A percentile compares a stretch with the other conserved stretches of the same genome.
Conservation (phyloP, 2,888 invertebrate genomes). For the Oxyscelio sp. region DNA sequence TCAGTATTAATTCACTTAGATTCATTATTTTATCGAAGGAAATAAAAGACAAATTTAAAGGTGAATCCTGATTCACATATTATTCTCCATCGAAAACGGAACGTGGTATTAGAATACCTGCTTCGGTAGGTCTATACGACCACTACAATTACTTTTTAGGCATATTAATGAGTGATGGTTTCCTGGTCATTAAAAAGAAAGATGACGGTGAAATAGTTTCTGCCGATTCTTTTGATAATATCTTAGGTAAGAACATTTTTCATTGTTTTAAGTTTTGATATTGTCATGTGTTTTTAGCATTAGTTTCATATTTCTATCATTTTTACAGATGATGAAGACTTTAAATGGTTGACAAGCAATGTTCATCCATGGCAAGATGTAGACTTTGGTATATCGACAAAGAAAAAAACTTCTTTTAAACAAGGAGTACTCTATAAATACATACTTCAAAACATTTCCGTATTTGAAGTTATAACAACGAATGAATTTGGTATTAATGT, state of each 20-base stretch:
- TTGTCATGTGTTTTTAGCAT: too few species aligned
- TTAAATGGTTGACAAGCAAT: background rate
- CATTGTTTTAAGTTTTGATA: too few species aligned
- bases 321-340: background rate
- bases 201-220: too few species aligned
- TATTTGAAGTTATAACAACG: background rate
- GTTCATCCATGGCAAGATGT: constrained; percentile 12
- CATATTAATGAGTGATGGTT: background rate
- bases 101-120: background rate
- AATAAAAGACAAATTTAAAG: constrained; percentile 1
- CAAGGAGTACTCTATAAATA: background rate
- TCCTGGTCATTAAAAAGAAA: background rate
- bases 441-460: background rate
- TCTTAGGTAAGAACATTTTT: background rate
- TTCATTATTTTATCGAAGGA: constrained; percentile 2
- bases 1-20: background rate
- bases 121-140: constrained; percentile 2
- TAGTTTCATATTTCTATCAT: background rate
- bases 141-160: constrained; percentile 9
- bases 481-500: background rate
- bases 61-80: background rate
- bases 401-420: background rate
- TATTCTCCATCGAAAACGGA: constrained; percentile 10
- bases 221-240: too few species aligned
- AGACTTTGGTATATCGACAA: background rate